Base-by-base conservation (phyloP, 2,888 invertebrate genomes). In the Boloria selene region DNA sequence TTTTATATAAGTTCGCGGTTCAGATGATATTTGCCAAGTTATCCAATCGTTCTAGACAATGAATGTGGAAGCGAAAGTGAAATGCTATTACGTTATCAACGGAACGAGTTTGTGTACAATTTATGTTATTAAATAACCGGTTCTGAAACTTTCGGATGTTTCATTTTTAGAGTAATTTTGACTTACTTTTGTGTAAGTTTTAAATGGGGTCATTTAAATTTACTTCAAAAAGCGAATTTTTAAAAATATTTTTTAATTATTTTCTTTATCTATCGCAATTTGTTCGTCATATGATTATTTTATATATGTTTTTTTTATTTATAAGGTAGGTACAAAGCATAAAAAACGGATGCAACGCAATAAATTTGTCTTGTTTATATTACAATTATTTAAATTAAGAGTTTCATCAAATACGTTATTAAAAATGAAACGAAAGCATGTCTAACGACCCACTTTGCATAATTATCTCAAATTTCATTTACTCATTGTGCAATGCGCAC, bases 31-130 rank as follows among this genome's bases (percentile, higher is more conserved):
- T 87, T 80, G 75, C 82, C 74, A 80, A 83, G 87, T 90, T 90
- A 90, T 89, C 84, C 90, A 91, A 90, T 86, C 82, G 76, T 81
- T 84, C 81, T 87, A 89, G 85, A 90, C 90, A 90, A 91, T 90
- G 88, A 82, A 80, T 82, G 84, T 85, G 86, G 85, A 87, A 90
- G 88, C 80, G 90, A 90, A 90, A 91, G 89, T 88, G 84, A 86
- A 88, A 88, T 88, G 87, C 80, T 80, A 79, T 88, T 88, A 86
- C 88, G 89, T 79, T 80, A 76, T 77, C 78, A 84, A 82, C 85
- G 82, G 80, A 85, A 73, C 71, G 68, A 65, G 69, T 71, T 67
- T 61, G 61, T 58, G 64, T 70, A 67, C 61, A 69, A 62, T 70
- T 64, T 70, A 63, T 68, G 65, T 67, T 71, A 71, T 70, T 72